A percentile compares a stretch with the other conserved stretches of the same genome.
Evolutionary conservation across 2,113 vertebrate species (phyloP).

Genomic region (Pogona vitticeps): DNA sequence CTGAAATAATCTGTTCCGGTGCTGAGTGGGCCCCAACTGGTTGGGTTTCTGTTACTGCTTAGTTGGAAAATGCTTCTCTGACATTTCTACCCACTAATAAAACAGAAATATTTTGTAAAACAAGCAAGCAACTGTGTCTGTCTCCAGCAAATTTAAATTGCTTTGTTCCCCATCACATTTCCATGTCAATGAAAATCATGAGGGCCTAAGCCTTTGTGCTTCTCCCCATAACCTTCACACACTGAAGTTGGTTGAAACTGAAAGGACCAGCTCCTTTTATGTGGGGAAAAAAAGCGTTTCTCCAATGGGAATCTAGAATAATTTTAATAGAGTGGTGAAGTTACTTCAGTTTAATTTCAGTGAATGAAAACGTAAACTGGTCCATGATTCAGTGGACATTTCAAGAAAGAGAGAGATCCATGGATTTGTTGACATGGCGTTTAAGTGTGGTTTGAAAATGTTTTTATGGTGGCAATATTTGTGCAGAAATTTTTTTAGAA

Average conservation of each 20-base stretch:
- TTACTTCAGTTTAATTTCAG: slow-evolving; percentile 36
- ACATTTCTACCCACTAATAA: neutral
- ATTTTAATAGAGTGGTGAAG: slow-evolving; percentile 18
- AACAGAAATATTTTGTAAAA: neutral
- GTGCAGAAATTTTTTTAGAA: too few relatives aligned
- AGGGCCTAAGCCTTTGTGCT: neutral
- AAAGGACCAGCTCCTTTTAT: neutral
- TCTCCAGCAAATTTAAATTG: neutral
- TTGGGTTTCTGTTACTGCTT: too few relatives aligned
- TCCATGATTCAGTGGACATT: neutral
- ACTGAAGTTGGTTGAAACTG: neutral
- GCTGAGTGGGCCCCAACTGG: too few relatives aligned
- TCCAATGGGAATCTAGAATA: slow-evolving; percentile 35
- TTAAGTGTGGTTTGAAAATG: slow-evolving; percentile 48
- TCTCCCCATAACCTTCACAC: neutral
- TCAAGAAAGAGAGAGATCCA: slow-evolving; percentile 6
- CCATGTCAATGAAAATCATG: neutral
- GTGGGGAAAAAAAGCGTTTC: neutral
- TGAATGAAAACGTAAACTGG: slow-evolving; percentile 15
- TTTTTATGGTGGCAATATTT: slow-evolving; percentile 15
- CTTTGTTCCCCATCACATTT: neutral
- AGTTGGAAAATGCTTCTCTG: too few relatives aligned
- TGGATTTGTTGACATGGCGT: slow-evolving; percentile 37
- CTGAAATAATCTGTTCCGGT: too few relatives aligned
- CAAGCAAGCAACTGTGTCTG: neutral